phyloP scores from a whole-genome alignment of 2,797 vertebrate species.

The Acanthornis magna region DNA sequence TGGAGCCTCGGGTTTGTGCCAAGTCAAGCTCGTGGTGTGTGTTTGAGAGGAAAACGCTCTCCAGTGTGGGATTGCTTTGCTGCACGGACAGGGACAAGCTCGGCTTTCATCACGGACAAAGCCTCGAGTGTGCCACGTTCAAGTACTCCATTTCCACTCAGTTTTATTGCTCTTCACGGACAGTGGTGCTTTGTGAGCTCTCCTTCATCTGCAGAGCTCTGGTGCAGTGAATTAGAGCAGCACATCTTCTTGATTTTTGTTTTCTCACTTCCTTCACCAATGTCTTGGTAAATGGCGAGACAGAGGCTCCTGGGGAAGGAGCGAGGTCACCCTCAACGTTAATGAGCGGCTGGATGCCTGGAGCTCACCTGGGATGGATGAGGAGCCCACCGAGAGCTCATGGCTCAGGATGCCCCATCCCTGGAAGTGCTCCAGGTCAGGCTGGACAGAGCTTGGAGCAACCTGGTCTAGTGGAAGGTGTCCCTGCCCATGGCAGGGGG shows the following conservation, averaged over 20 bases:
- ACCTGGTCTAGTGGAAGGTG: background rate
- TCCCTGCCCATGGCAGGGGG: background rate
- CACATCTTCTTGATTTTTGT: background rate
- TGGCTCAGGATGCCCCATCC: background rate
- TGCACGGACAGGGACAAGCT: background rate
- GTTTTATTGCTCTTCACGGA: background rate
- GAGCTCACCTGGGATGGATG: background rate
- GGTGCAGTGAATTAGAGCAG: background rate
- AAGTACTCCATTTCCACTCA: rapidly evolving
- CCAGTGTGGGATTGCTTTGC: rapidly evolving
- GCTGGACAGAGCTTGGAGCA: background rate
- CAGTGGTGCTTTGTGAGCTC: background rate
- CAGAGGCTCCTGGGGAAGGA: background rate
- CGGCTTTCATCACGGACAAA: rapidly evolving
- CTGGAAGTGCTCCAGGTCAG: background rate
- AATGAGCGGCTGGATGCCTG: rapidly evolving
- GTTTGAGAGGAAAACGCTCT: background rate
- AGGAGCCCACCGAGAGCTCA: background rate
- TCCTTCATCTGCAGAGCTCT: background rate
- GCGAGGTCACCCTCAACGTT: background rate
- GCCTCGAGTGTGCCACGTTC: rapidly evolving
- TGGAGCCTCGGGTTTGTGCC: background rate
- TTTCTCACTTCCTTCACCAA: background rate
- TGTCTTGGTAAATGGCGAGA: background rate
- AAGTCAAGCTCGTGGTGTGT: rapidly evolving